A percentile compares a stretch with the other conserved stretches of the same genome.
Evolutionary conservation across 2,113 vertebrate species (phyloP).

Genomic region (Hyla sarda): DNA sequence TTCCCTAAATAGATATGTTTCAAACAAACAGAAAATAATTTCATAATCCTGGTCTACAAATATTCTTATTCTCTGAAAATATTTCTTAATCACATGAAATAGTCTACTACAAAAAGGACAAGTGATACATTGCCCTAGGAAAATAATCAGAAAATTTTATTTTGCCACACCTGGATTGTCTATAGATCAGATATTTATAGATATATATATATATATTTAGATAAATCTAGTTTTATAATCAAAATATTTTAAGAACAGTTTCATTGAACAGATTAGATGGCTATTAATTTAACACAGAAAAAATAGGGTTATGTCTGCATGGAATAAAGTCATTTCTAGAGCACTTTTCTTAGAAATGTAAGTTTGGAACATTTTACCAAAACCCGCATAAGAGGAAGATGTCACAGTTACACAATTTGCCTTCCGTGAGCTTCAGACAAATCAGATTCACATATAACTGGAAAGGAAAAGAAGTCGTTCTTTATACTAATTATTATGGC

Average conservation of each 20-base stretch:
- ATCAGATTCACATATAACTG: slow-evolving; percentile 71
- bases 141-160: slow-evolving; percentile 49
- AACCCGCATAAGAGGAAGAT: slow-evolving; percentile 76
- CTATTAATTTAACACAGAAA: slow-evolving; percentile 20
- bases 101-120: slow-evolving; percentile 13
- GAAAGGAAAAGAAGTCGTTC: slow-evolving; percentile 69
- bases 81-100: slow-evolving; percentile 8
- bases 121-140: not conserved
- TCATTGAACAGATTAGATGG: slow-evolving; percentile 26
- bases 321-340: slow-evolving; percentile 65
- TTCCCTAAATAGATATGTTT: not conserved
- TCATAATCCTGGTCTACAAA: not conserved
- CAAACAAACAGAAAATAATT: not conserved
- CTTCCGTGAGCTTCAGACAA: slow-evolving; percentile 71
- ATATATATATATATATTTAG: slow-evolving; percentile 56
- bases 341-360: slow-evolving; percentile 65
- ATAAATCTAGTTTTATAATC: slow-evolving; percentile 57
- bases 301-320: slow-evolving; percentile 63
- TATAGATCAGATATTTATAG: slow-evolving; percentile 59
- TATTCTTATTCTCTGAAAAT: not conserved
- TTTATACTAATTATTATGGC: slow-evolving; percentile 87
- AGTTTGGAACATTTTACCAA: slow-evolving; percentile 69
- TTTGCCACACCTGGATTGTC: slow-evolving; percentile 64
- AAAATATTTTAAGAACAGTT: slow-evolving; percentile 31
- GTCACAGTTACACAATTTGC: slow-evolving; percentile 79